phyloP scores from a whole-genome alignment of 2,113 vertebrate genomes.

The Gymnarchus niloticus region DNA sequence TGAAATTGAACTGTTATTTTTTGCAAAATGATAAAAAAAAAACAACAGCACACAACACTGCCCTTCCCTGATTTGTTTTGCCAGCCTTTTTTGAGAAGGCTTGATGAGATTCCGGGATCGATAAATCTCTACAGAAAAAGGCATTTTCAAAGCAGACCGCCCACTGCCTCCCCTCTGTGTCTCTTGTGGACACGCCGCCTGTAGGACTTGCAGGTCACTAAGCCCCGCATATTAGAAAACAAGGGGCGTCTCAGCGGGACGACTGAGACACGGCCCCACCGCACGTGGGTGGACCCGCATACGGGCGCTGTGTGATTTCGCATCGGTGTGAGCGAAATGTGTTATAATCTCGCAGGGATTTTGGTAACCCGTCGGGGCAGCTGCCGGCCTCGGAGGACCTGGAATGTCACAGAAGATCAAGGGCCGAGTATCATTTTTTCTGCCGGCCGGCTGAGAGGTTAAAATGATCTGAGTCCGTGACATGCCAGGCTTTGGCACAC shows the following conservation, averaged over 20 bases:
- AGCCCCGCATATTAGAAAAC: slow-evolving; percentile 33
- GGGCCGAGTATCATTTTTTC: neutral
- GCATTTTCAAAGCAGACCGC: slow-evolving; percentile 32
- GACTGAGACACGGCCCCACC: slow-evolving; percentile 41
- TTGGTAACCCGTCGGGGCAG: neutral
- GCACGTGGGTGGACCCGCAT: neutral
- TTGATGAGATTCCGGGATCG: slow-evolving; percentile 50
- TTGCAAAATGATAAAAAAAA: slow-evolving; percentile 4
- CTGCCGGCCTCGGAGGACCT: neutral
- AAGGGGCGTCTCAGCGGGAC: slow-evolving; percentile 22
- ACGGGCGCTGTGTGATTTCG: slow-evolving; percentile 16
- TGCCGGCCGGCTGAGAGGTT: neutral
- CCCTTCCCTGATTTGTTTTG: neutral
- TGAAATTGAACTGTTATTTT: slow-evolving; percentile 36
- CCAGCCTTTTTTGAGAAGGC: neutral
- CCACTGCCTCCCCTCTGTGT: slow-evolving; percentile 19
- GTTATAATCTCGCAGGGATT: neutral
- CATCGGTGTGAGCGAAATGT: slow-evolving; percentile 1
- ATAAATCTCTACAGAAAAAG: slow-evolving; percentile 40
- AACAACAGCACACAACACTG: neutral
- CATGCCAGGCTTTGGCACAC: slow-evolving; percentile 36
- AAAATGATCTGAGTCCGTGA: slow-evolving; percentile 36
- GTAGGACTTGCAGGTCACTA: slow-evolving; percentile 31
- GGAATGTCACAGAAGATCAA: neutral
- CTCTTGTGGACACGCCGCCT: slow-evolving; percentile 20